Conservation (phyloP, 2,888 invertebrate genomes). For the Ophion ellenae region DNA sequence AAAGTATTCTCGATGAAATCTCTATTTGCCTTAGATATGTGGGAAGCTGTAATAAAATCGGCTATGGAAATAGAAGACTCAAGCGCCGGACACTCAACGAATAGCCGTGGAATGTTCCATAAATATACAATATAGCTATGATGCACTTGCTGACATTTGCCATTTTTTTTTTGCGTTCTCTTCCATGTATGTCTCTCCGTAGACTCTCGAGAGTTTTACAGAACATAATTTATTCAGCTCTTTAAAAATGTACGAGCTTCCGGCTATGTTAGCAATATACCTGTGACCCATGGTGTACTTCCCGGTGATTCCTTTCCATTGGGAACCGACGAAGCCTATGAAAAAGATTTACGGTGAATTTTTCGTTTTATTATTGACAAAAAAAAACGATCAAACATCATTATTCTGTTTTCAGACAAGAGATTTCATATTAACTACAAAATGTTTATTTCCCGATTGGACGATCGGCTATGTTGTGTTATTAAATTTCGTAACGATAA, state of each 20-base stretch:
- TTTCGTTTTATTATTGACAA: neutral
- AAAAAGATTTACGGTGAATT: conserved; percentile 31
- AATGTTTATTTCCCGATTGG: neutral
- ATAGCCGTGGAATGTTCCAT: conserved; percentile 15
- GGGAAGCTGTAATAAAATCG: neutral
- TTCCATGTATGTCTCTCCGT: conserved; percentile 41
- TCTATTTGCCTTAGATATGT: neutral
- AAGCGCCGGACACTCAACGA: neutral
- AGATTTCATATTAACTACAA: neutral
- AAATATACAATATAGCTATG: conserved; percentile 30
- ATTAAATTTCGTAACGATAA: too few relatives aligned
- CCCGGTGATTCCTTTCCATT: conserved; percentile 78
- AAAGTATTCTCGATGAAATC: neutral
- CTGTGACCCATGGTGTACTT: conserved; percentile 78
- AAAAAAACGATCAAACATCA: neutral
- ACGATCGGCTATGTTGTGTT: too few relatives aligned
- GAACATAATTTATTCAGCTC: conserved; percentile 67
- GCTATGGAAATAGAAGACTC: neutral
- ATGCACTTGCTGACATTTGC: conserved; percentile 45
- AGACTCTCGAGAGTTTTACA: conserved; percentile 50
- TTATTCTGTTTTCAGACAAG: neutral
- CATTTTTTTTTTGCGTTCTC: conserved; percentile 29
- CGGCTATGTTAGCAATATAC: conserved; percentile 80
- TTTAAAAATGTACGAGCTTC: conserved; percentile 67
- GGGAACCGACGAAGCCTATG: conserved; percentile 77